A percentile compares a stretch with the other conserved stretches of the same genome.
These are phyloP conservation scores for Leptinotarsa tumamoca DNA, from an alignment of 2,888 invertebrate species.

Conservation along the genomic window DNA sequence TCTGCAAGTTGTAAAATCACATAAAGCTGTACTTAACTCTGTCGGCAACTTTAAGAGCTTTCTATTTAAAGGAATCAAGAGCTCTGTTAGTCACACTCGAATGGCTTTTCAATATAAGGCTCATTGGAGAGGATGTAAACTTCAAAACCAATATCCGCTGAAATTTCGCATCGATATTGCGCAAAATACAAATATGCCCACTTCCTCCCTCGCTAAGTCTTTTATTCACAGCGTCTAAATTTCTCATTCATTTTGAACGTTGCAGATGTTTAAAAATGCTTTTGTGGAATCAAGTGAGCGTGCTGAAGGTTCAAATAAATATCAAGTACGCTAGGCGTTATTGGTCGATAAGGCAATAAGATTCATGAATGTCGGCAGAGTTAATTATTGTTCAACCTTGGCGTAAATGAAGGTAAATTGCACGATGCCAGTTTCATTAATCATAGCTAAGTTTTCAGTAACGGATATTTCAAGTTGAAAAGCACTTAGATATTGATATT, in stretches of 20 bases:
- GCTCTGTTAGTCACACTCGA: slow-evolving; percentile 56
- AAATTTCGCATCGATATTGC: slow-evolving; percentile 55
- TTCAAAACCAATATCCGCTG: slow-evolving; percentile 59
- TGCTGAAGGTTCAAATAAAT: slow-evolving; percentile 57
- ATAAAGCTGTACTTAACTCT: slow-evolving; percentile 27
- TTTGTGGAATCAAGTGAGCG: slow-evolving; percentile 57
- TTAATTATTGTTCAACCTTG: neutral
- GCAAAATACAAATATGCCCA: slow-evolving; percentile 53
- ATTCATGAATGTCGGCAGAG: slow-evolving; percentile 25
- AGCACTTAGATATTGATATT: too few relatives aligned
- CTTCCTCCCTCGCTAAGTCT: slow-evolving; percentile 43
- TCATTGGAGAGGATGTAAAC: slow-evolving; percentile 63
- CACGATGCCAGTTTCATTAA: neutral
- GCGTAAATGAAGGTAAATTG: neutral
- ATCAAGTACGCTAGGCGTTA: slow-evolving; percentile 54
- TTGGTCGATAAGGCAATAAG: slow-evolving; percentile 48
- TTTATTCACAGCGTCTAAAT: slow-evolving; percentile 36
- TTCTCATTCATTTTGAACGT: slow-evolving; percentile 38
- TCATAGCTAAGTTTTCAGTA: too few relatives aligned
- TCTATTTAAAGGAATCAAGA: slow-evolving; percentile 56
- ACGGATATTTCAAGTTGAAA: too few relatives aligned
- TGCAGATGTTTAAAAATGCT: slow-evolving; percentile 57
- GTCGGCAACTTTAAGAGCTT: slow-evolving; percentile 50
- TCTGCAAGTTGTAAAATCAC: slow-evolving; percentile 5
- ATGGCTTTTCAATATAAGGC: slow-evolving; percentile 59